Percentiles rank a stretch among this genome's conserved stretches.
Conservation (phyloP, 2,888 invertebrate genomes). For the Unio delphinus region DNA sequence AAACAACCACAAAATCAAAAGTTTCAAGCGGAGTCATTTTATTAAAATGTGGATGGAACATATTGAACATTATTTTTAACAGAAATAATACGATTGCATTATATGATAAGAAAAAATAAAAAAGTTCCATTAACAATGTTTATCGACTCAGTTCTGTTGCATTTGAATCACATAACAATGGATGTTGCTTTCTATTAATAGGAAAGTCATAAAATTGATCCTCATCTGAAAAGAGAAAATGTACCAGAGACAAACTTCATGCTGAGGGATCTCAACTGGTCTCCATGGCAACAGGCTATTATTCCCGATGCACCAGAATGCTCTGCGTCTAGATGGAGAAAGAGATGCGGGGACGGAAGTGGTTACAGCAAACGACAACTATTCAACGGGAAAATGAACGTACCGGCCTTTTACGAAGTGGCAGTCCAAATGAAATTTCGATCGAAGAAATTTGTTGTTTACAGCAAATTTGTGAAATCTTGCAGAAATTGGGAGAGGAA, state of each 20-base stretch:
- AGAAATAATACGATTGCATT: no score
- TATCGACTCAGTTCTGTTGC: no score
- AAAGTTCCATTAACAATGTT: no score
- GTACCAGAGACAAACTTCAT: slow-evolving; percentile 39
- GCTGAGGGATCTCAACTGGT: slow-evolving; percentile 39
- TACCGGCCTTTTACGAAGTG: slow-evolving; percentile 45
- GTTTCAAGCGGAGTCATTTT: no score
- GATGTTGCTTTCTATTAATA: no score
- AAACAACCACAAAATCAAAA: neutral
- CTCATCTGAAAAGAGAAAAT: slow-evolving; percentile 34
- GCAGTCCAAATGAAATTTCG: slow-evolving; percentile 29
- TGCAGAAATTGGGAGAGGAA: slow-evolving; percentile 35
- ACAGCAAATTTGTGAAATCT: slow-evolving; percentile 20
- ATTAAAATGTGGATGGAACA: no score
- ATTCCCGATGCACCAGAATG: slow-evolving; percentile 7
- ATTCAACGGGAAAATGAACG: slow-evolving; percentile 30
- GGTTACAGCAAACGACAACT: slow-evolving; percentile 32
- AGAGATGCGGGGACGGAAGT: slow-evolving; percentile 22
- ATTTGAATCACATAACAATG: no score
- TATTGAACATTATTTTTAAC: no score
- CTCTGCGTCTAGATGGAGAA: slow-evolving; percentile 7
- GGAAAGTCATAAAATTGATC: slow-evolving; percentile 7
- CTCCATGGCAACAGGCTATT: slow-evolving; percentile 37
- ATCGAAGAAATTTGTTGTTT: slow-evolving; percentile 35
- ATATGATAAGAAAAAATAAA: no score